These are phyloP conservation scores for Magallana gigas DNA, from an alignment of 1,140 invertebrate species.

Conservation along the genomic window DNA sequence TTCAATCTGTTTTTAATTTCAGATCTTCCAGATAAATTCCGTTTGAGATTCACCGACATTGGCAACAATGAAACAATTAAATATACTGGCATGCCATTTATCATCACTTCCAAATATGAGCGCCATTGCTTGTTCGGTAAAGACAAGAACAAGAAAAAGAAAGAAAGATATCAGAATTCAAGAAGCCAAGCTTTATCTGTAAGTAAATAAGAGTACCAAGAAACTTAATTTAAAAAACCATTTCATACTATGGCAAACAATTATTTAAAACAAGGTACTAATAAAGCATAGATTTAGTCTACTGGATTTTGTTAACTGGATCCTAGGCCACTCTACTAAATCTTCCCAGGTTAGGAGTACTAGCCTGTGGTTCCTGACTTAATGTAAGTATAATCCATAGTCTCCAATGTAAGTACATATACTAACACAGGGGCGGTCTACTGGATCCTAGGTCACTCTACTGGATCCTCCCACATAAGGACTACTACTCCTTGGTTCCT, in stretches of 20 bases:
- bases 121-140: conserved; percentile 38
- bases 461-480: not conserved
- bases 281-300: not conserved
- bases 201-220: not conserved
- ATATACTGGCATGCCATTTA: not conserved
- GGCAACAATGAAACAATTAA: not conserved
- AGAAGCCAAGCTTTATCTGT: not conserved
- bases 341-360: not conserved
- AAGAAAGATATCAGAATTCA: not conserved
- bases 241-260: not conserved
- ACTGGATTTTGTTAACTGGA: not conserved
- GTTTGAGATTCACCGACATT: conserved; percentile 35
- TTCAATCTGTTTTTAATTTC: not conserved
- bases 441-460: conserved; percentile 25
- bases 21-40: not conserved
- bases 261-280: not conserved
- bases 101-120: not conserved
- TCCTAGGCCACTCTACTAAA: not conserved
- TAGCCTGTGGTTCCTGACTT: not conserved
- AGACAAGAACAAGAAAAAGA: conserved; percentile 37
- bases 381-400: not conserved
- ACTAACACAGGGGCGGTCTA: not conserved
- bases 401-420: not conserved
- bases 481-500: not conserved
- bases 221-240: not conserved